Base-by-base conservation (phyloP, 1,140 invertebrate species). In the Harpegnathos saltator region DNA sequence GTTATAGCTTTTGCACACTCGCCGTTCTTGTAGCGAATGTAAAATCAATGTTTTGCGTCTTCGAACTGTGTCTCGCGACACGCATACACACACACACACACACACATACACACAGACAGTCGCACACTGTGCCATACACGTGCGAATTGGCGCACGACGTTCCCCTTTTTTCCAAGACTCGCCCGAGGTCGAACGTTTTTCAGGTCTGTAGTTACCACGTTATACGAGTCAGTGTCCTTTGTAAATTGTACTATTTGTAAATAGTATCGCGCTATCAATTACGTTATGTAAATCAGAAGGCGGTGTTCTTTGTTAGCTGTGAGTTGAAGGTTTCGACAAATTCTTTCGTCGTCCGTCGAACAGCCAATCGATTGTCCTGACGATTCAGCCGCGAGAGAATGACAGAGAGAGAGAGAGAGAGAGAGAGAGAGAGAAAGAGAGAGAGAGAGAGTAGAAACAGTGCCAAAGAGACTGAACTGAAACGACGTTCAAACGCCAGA, bases 381-480 rank as follows among this genome's bases (percentile, higher is more conserved):
- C 14, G 44, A 71, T 54, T 68, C 54, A 68, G 54, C 33, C 75
- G 19, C n/a, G 22, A 72, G 61, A 52, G 24, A 63, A 69, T 54
- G 65, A 74, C 29, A 26, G 33, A 69, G 52, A 62, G 62, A 58
- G 74, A 59, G 62, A 62, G 73, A 86, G 86, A 87, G 85, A 87
- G 74, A 80, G 33, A 54, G 22, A 71, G 61, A 52, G 33, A 63
- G 69, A 59, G 65, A 74, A 33, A 65, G 38, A 22, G 38, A 56
- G 22, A 72, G 61, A 52, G 33, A 63, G 69, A 59, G 65, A 74
- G 44, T 68, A 26, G 33, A 69, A 58, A 62, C 69, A 58, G 74
- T 65, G 62, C 69, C 82, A 87, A 87, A 87, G 85, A 87, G 74
- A 81, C 81, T 87, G 85, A 83, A 65, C 24, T 33, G 44, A 78